Evolutionary conservation across 2,797 vertebrate species (phyloP).

Genomic region (Gobio occitaniae): DNA sequence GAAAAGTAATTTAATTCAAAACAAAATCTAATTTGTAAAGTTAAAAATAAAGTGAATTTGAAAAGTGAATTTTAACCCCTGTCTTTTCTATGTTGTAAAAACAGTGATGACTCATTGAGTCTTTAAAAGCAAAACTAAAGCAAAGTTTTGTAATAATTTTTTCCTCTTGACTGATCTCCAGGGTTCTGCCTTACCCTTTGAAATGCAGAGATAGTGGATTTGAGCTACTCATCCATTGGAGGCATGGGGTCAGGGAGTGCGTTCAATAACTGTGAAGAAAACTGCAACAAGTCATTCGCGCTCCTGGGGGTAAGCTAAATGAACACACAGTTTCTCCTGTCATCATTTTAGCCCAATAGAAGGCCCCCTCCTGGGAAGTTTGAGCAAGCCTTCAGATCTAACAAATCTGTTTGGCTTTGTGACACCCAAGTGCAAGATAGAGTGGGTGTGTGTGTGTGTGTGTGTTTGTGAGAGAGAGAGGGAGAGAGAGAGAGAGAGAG

Average conservation of each 20-base stretch:
- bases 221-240: background rate
- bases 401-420: conserved; percentile 8
- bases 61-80: background rate
- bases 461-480: background rate
- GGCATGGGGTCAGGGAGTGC: background rate
- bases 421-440: conserved; percentile 15
- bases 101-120: background rate
- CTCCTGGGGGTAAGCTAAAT: conserved; percentile 10
- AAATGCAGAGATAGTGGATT: conserved; percentile 15
- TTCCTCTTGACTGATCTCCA: background rate
- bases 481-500: no score
- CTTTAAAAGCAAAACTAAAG: background rate
- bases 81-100: background rate
- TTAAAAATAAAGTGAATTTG: background rate
- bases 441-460: background rate
- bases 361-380: background rate
- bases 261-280: conserved; percentile 18
- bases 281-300: background rate
- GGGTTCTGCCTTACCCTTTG: background rate
- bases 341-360: conserved; percentile 8
- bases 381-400: conserved; percentile 24
- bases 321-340: conserved; percentile 9
- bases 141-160: background rate
- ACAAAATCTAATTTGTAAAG: background rate
- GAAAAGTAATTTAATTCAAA: background rate